phyloP scores from a whole-genome alignment of 2,888 invertebrate genomes.

The Leuctra nigra region DNA sequence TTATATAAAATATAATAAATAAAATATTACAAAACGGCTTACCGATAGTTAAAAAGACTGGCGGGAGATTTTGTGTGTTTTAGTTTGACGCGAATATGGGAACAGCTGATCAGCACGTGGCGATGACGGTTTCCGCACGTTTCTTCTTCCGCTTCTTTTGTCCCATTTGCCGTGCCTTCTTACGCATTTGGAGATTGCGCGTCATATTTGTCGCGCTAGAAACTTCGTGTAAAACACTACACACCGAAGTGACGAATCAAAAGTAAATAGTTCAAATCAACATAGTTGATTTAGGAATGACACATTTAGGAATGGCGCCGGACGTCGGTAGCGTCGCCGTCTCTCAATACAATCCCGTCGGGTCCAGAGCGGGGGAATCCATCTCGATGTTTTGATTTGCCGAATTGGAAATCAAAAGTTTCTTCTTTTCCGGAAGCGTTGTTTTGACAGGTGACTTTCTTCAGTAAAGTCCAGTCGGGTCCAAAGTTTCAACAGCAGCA shows the following conservation, averaged over 20 bases:
- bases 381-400: not conserved
- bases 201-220: too few relatives aligned
- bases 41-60: constrained; percentile 6
- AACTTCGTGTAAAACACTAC: too few relatives aligned
- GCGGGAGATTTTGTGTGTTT: too few relatives aligned
- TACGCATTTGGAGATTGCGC: constrained; percentile 7
- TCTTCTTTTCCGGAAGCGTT: too few relatives aligned
- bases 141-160: constrained; percentile 19
- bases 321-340: not conserved
- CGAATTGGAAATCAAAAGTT: not conserved
- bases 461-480: constrained; percentile 11
- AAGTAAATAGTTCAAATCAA: too few relatives aligned
- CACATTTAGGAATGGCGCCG: too few relatives aligned
- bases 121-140: too few relatives aligned
- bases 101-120: constrained; percentile 10
- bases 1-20: too few relatives aligned
- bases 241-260: too few relatives aligned
- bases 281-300: too few relatives aligned
- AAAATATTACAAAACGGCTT: too few relatives aligned
- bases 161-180: constrained; percentile 8
- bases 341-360: constrained; percentile 7
- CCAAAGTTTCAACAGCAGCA: not conserved
- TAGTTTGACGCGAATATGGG: not conserved
- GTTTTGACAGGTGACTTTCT: too few relatives aligned
- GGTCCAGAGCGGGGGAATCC: constrained; percentile 11